Conservation (phyloP, 1,140 invertebrate genomes). For the Penaeus chinensis region DNA sequence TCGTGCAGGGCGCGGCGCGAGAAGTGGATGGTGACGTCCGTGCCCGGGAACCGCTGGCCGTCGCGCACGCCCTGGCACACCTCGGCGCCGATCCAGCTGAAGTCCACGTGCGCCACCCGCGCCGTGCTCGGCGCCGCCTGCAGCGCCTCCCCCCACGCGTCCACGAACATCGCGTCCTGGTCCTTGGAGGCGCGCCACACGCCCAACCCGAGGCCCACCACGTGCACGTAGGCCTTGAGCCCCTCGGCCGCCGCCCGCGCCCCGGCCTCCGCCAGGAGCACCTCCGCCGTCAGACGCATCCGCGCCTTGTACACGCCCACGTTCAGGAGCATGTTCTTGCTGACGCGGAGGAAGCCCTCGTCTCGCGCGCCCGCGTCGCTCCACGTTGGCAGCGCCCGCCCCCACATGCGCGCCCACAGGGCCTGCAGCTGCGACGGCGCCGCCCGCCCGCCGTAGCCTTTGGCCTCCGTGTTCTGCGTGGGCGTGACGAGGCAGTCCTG, state of each 20-base stretch:
- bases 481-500: slow-evolving; percentile 72
- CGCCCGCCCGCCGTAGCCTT: slow-evolving; percentile 68
- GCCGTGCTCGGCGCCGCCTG: slow-evolving; percentile 48
- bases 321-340: slow-evolving; percentile 68
- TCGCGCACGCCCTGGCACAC: slow-evolving; percentile 68
- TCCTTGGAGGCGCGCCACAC: slow-evolving; percentile 66
- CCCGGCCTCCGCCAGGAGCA: slow-evolving; percentile 69
- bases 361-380: slow-evolving; percentile 64
- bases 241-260: slow-evolving; percentile 68
- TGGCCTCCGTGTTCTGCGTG: slow-evolving; percentile 70
- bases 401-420: slow-evolving; percentile 69
- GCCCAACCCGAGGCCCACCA: slow-evolving; percentile 70
- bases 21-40: slow-evolving; percentile 68
- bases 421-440: slow-evolving; percentile 63
- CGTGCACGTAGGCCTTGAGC: slow-evolving; percentile 69
- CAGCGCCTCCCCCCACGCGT: slow-evolving; percentile 68
- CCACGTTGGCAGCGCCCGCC: slow-evolving; percentile 67
- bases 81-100: slow-evolving; percentile 68
- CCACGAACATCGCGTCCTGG: slow-evolving; percentile 68
- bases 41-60: slow-evolving; percentile 66
- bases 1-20: slow-evolving; percentile 68
- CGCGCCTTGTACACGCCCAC: slow-evolving; percentile 69
- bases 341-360: slow-evolving; percentile 63
- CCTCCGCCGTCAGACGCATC: slow-evolving; percentile 68
- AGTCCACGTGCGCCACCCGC: slow-evolving; percentile 69